phyloP scores from a whole-genome alignment of 2,888 invertebrate genomes.

The Idaea straminata region DNA sequence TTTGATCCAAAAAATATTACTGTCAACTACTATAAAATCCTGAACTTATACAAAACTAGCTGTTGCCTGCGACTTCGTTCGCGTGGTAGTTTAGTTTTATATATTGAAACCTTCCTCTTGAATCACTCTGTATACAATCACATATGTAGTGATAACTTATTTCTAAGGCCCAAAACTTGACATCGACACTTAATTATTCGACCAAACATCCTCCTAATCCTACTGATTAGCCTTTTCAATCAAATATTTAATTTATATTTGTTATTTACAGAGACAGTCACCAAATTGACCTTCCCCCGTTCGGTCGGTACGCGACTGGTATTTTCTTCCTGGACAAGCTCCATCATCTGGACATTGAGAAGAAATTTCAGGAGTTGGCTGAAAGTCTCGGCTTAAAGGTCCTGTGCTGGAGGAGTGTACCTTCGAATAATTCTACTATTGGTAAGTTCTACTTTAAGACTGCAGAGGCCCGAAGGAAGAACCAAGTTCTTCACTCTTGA shows the following conservation, averaged over 20 bases:
- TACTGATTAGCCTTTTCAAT: background rate
- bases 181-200: no score
- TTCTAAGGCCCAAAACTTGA: no score
- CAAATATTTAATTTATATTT: background rate
- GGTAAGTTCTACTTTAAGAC: conserved; percentile 71
- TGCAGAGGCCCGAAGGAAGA: background rate
- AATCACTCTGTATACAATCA: no score
- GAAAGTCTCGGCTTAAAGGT: conserved; percentile 89
- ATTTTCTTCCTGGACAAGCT: conserved; percentile 95
- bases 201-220: background rate
- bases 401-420: conserved; percentile 96
- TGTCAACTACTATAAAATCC: no score
- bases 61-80: no score
- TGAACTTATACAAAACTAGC: no score
- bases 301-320: conserved; percentile 97
- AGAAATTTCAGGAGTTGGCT: conserved; percentile 89
- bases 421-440: conserved; percentile 91
- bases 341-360: conserved; percentile 89
- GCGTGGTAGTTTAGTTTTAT: no score
- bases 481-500: no score
- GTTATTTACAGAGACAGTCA: conserved; percentile 83
- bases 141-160: no score
- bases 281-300: conserved; percentile 90
- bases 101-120: no score
- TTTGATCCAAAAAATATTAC: no score